Evolutionary conservation across 2,888 invertebrate genomes (phyloP), one percentile per base, ranked within the genome.

Genomic region (Ornithoptera alexandrae): DNA sequence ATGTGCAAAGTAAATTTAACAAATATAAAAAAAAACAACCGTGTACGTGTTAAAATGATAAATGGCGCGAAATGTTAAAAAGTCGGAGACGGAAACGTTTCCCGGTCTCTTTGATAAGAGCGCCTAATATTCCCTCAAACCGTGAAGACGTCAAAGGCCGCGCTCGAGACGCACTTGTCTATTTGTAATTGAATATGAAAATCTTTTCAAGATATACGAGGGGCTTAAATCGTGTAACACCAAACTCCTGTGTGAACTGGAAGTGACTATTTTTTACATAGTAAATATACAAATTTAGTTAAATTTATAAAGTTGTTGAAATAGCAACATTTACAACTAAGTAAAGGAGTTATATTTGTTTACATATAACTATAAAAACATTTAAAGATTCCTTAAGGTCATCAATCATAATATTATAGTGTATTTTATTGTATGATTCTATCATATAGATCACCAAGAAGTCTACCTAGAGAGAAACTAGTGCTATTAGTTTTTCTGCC

Each of bases 141-240:
- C 85, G 87, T 85, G 81, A 84, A 87, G 84, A 88, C 81, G 90
- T 89, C 90, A 90, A 90, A 90, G 89, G 83, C 80, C 78, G 83
- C 82, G 79, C 90, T 90, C 77, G 87, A 90, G 90, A 89, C 89
- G 82, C 83, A 88, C 90, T 92, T 88, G 89, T 91, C 88, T 91
- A 88, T 92, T 90, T 91, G 90, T 90, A 92, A 92, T 92, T 90
- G 90, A 91, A 92, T 90, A 91, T 90, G 89, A 92, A 92, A 91
- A 91, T 89, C 89, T 90, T 71, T 89, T 88, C 79, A 78, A 81
- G 80, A 79, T 79, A 80, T 82, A 78, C 80, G 80, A 80, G 84
- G 80, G 79, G 71, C 75, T 80, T 79, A 74, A 79, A 79, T 70
- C 76, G 67, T 71, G 24, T 8, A 5, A 58, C 67, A 39, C 18